These are phyloP conservation scores for Triplophysa dalaica DNA, from an alignment of 2,113 vertebrate species.

Conservation along the genomic window DNA sequence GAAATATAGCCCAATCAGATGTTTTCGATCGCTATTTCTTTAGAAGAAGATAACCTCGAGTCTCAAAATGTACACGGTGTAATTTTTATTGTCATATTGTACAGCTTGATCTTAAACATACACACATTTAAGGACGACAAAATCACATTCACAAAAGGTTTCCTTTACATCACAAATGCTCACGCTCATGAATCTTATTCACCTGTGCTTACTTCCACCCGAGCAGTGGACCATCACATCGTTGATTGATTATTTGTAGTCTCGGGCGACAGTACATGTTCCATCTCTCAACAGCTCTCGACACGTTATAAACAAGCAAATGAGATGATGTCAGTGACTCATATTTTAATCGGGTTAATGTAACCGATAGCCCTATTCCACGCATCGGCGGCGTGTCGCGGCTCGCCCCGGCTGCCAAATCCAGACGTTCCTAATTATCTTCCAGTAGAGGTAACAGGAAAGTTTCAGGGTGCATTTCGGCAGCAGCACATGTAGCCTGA, in stretches of 20 bases:
- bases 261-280: constrained; percentile 8
- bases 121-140: too few species aligned
- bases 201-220: constrained; percentile 12
- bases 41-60: constrained; percentile 45
- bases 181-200: not conserved
- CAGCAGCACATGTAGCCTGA: constrained; percentile 38
- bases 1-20: constrained; percentile 21
- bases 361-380: constrained; percentile 40
- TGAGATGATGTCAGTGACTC: constrained; percentile 24
- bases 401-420: constrained; percentile 52
- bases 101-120: too few species aligned
- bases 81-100: too few species aligned
- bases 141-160: too few species aligned
- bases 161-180: not conserved
- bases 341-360: constrained; percentile 31
- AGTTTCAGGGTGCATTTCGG: constrained; percentile 46
- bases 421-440: constrained; percentile 57
- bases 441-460: constrained; percentile 50
- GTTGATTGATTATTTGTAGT: constrained; percentile 46
- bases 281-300: constrained; percentile 26
- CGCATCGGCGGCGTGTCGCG: constrained; percentile 34
- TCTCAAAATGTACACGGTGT: not conserved
- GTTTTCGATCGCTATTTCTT: constrained; percentile 23
- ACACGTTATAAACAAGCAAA: constrained; percentile 31
- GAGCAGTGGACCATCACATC: constrained; percentile 46